These are phyloP conservation scores for Pampusana beccarii DNA, from an alignment of 2,113 vertebrate genomes.

Conservation along the genomic window DNA sequence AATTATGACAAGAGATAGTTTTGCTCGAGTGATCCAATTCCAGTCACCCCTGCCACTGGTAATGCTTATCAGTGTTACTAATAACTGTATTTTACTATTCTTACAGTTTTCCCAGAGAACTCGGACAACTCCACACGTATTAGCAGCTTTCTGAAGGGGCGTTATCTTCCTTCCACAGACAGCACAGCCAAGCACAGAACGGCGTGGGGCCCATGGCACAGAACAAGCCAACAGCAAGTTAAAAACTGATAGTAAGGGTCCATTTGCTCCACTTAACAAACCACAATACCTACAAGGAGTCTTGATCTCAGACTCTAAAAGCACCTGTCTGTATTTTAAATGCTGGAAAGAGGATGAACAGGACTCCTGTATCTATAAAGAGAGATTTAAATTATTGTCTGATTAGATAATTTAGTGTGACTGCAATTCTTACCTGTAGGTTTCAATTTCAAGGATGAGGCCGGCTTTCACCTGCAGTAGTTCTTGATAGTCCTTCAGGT, in stretches of 20 bases:
- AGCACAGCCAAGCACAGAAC: not conserved
- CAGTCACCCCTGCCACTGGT: not conserved
- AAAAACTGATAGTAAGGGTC: not conserved
- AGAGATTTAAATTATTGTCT: not conserved
- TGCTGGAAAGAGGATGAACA: not conserved
- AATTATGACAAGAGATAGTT: not conserved
- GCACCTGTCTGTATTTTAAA: not conserved
- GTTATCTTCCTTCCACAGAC: not conserved
- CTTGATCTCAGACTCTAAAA: not conserved
- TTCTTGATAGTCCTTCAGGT: constrained; percentile 88
- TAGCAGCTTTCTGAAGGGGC: not conserved
- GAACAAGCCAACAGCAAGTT: not conserved
- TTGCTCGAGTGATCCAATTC: not conserved
- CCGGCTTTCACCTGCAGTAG: constrained; percentile 90
- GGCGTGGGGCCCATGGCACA: not conserved
- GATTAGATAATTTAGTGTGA: not conserved
- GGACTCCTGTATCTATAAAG: not conserved
- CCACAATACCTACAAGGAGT: not conserved
- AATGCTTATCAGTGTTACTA: not conserved
- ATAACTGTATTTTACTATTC: not conserved
- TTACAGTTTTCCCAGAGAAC: not conserved
- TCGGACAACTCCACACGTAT: not conserved
- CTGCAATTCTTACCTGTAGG: constrained; percentile 84
- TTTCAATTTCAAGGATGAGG: constrained; percentile 90
- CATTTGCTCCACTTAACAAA: not conserved